A percentile compares a stretch with the other conserved stretches of the same genome.
phyloP scores from a whole-genome alignment of 2,888 invertebrate genomes.

The Rhorus exstirpatorius region DNA sequence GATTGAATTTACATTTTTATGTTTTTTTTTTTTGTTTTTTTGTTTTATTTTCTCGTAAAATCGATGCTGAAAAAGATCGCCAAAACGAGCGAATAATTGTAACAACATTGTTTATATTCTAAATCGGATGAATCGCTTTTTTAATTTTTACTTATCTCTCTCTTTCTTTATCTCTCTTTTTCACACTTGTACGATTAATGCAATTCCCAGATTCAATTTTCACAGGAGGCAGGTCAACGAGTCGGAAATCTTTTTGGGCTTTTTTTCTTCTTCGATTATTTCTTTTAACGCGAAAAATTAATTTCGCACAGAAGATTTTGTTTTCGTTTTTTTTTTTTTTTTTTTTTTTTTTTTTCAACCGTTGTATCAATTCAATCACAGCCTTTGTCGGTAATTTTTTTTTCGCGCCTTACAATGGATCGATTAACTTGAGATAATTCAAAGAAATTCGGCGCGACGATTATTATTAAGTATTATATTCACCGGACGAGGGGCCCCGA shows the following conservation, averaged over 20 bases:
- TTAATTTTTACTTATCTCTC: conserved; percentile 16
- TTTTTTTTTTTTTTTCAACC: conserved; percentile 9
- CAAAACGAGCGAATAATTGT: conserved; percentile 44
- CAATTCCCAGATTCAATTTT: conserved; percentile 41
- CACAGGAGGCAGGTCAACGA: background rate
- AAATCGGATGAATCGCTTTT: conserved; percentile 35
- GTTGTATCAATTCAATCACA: conserved; percentile 61
- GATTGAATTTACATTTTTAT: conserved; percentile 47
- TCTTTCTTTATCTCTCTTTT: background rate
- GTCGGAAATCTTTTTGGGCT: background rate
- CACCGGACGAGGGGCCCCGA: conserved; percentile 48
- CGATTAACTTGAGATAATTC: conserved; percentile 11
- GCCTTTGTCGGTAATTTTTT: conserved; percentile 55
- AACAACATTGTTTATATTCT: conserved; percentile 34
- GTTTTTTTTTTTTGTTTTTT: background rate
- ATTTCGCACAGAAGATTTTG: background rate
- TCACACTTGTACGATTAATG: conserved; percentile 9
- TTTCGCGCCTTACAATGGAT: conserved; percentile 26
- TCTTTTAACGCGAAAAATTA: no score
- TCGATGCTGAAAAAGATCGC: conserved; percentile 47
- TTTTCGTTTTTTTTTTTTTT: background rate
- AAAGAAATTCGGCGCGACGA: background rate
- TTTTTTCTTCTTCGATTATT: background rate
- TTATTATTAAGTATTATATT: no score
- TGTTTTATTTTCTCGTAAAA: conserved; percentile 29